A percentile compares a stretch with the other conserved stretches of the same genome.
Evolutionary conservation across 2,888 invertebrate species (phyloP).

Genomic region (Zaprionus obscuricornis): DNA sequence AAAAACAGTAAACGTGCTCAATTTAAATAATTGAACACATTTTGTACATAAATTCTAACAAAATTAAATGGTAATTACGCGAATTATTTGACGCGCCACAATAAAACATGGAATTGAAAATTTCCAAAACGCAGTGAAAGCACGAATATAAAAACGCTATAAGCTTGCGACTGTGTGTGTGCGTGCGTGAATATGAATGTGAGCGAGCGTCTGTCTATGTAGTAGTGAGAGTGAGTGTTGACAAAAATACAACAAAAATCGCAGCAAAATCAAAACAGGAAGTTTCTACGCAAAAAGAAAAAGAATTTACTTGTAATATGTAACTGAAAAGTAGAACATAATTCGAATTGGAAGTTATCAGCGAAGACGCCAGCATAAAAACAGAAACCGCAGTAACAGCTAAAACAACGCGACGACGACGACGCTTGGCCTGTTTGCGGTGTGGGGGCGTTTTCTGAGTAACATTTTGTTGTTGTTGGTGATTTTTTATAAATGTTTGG

Average conservation of each 20-base stretch:
- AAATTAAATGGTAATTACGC: slow-evolving; percentile 56
- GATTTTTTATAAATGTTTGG: slow-evolving; percentile 7
- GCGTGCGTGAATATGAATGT: slow-evolving; percentile 18
- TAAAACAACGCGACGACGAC: not conserved
- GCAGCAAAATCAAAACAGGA: slow-evolving; percentile 72
- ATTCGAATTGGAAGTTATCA: not conserved
- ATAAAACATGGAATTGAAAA: not conserved
- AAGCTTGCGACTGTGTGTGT: slow-evolving; percentile 20
- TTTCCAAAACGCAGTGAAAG: slow-evolving; percentile 32
- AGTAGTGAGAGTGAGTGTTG: slow-evolving; percentile 55
- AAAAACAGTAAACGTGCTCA: slow-evolving; percentile 43
- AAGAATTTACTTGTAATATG: not conserved
- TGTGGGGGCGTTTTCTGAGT: slow-evolving; percentile 43
- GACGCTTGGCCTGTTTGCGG: not conserved
- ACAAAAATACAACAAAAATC: slow-evolving; percentile 67
- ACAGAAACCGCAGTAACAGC: slow-evolving; percentile 2
- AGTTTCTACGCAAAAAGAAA: slow-evolving; percentile 33
- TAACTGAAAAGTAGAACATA: not conserved
- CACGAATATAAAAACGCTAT: slow-evolving; percentile 31
- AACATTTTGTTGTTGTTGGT: slow-evolving; percentile 33
- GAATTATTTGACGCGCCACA: not conserved
- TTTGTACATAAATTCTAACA: slow-evolving; percentile 39
- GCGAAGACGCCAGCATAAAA: slow-evolving; percentile 15
- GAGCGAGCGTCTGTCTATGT: slow-evolving; percentile 26
- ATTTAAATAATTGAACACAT: slow-evolving; percentile 48